These are phyloP conservation scores for Uloborus diversus DNA, from an alignment of 1,140 invertebrate genomes.

Conservation along the genomic window DNA sequence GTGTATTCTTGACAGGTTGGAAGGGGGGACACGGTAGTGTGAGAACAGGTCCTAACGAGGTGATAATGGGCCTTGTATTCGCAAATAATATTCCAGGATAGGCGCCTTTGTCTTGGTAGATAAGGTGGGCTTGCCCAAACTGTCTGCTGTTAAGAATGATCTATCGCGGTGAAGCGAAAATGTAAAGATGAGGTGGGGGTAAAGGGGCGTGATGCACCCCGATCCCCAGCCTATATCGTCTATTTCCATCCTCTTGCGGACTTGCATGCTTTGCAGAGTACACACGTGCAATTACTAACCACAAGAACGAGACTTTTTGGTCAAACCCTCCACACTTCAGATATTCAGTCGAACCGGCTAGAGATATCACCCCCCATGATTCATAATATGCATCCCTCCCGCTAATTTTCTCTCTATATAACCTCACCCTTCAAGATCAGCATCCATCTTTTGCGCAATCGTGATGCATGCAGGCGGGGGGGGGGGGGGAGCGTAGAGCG, in stretches of 20 bases:
- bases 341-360: conserved; percentile 3
- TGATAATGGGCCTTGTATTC: conserved; percentile 51
- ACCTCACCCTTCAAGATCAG: conserved; percentile 38
- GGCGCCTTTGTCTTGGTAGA: conserved; percentile 48
- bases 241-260: conserved; percentile 13
- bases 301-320: neutral
- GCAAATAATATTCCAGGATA: conserved; percentile 42
- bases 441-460: conserved; percentile 41
- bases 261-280: neutral
- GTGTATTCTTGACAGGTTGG: conserved; percentile 6
- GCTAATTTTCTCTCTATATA: neutral
- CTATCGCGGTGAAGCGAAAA: conserved; percentile 28
- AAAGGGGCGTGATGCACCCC: conserved; percentile 33
- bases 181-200: neutral
- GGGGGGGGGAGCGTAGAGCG: neutral
- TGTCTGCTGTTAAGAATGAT: conserved; percentile 45
- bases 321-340: conserved; percentile 25
- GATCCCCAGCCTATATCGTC: neutral
- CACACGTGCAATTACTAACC: conserved; percentile 40
- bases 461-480: neutral
- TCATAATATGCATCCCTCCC: neutral
- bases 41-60: conserved; percentile 54
- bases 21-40: conserved; percentile 24
- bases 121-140: conserved; percentile 50
- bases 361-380: neutral